A percentile compares a stretch with the other conserved stretches of the same genome.
These are phyloP conservation scores for Automeris io DNA, from an alignment of 2,888 invertebrate genomes.

Conservation along the genomic window DNA sequence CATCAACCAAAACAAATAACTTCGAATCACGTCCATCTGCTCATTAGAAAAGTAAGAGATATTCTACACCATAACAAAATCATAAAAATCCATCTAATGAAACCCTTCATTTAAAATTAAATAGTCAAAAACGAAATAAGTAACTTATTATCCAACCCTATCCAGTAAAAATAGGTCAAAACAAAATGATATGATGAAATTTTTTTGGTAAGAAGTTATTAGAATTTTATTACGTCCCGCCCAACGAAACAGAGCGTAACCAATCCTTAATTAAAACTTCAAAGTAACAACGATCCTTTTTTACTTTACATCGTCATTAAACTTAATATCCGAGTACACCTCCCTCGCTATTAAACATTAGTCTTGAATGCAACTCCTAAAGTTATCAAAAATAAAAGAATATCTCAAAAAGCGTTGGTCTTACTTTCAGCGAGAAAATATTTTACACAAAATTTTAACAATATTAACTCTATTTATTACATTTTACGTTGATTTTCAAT, in stretches of 20 bases:
- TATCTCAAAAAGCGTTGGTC: neutral
- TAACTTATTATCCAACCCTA: neutral
- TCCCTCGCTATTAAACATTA: conserved; percentile 36
- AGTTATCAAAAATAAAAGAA: conserved; percentile 48
- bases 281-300: conserved; percentile 37
- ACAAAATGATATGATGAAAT: conserved; percentile 13
- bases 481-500: no score
- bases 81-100: neutral
- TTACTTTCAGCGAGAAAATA: neutral
- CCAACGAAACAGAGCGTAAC: conserved; percentile 41
- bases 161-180: conserved; percentile 5
- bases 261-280: conserved; percentile 61
- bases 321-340: conserved; percentile 27
- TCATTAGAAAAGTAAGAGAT: neutral
- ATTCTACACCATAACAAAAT: neutral
- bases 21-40: neutral
- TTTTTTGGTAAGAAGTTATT: conserved; percentile 25
- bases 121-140: neutral
- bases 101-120: neutral
- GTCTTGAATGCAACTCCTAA: conserved; percentile 35
- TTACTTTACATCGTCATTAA: conserved; percentile 35
- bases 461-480: no score
- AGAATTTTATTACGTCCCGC: conserved; percentile 23
- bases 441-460: neutral
- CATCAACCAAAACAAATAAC: no score